phyloP scores from a whole-genome alignment of 2,113 vertebrate genomes.

The Regulus satrapa region DNA sequence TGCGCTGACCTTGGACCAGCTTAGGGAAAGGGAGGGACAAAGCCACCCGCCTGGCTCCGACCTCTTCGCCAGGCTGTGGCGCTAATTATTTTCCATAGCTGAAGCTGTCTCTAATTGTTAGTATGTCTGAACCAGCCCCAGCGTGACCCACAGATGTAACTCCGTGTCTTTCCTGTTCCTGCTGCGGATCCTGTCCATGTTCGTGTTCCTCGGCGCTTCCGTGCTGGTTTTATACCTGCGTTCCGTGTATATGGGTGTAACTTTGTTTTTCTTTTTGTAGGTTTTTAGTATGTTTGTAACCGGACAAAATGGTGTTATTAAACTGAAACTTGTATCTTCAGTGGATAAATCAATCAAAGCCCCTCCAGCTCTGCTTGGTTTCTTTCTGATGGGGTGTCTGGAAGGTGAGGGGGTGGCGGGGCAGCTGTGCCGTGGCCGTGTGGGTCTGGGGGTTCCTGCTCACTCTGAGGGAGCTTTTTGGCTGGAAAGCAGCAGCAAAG shows the following conservation, averaged over 20 bases:
- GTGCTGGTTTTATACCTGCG: slow-evolving; percentile 51
- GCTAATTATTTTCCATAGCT: neutral
- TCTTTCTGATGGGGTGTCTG: neutral
- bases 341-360: slow-evolving; percentile 54
- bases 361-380: neutral
- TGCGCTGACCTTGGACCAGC: neutral
- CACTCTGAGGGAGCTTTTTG: neutral
- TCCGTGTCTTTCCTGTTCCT: slow-evolving; percentile 18
- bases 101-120: slow-evolving; percentile 42
- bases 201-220: slow-evolving; percentile 32
- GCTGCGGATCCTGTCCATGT: slow-evolving; percentile 31
- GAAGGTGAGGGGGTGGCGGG: fast-evolving
- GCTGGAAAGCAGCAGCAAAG: neutral
- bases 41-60: neutral
- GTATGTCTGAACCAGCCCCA: slow-evolving; percentile 27
- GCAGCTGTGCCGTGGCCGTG: fast-evolving
- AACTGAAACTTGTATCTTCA: slow-evolving; percentile 58
- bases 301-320: slow-evolving; percentile 45
- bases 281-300: slow-evolving; percentile 69
- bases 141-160: neutral
- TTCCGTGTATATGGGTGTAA: slow-evolving; percentile 45
- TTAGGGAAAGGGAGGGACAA: neutral
- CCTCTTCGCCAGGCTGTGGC: neutral
- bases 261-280: slow-evolving; percentile 54
- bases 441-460: neutral